Evolutionary conservation across 2,888 invertebrate species (phyloP), one percentile per base, ranked within the genome.

Genomic region (Athetis lepigone): DNA sequence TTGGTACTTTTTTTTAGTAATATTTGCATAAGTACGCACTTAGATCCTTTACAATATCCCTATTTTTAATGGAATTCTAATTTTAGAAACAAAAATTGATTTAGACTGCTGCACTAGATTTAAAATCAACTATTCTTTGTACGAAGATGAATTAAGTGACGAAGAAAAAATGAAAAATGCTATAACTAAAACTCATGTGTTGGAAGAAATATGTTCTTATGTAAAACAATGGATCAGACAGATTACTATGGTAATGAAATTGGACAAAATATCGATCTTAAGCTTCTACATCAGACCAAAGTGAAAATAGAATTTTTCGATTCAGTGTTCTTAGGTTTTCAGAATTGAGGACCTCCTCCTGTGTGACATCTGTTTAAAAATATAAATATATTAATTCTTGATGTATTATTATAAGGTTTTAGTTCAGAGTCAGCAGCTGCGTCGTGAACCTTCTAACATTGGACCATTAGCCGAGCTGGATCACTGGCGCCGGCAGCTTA

Each of bases 401-500:
- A 21, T 2, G 2, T 36, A 13, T 43, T 51, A 3, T 1, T 54
- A 11, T 11, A 27, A 97, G 97, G 96, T 96, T 1, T 87, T 98
- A 58, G 97, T 97, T 0, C 96, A 97, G 89, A 97, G 97, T 83
- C 96, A 97, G 81, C 98, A 98, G 87, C 94, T 98, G 67, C 96
- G 98, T 63, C 96, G 97, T 36, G 98, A 98, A 90, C 96, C 97
- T 0, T 97, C 98, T 75, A 96, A 97, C 85, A 97, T 97, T 54
- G 98, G 98, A 0, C 98, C 98, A 0, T 87, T 97, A 0, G 97
- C 97, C 0, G 98, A 98, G 92, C 93, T 98, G 42, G 97, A 97
- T 40, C 97, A 98, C 86, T 98, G 98, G 98, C 96, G 97, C 25
- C 95, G 96, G 50, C 96, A 97, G 80, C 94, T 98, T 47, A 96